phyloP scores from a whole-genome alignment of 2,888 invertebrate genomes.

The Cosmopolites sordidus region DNA sequence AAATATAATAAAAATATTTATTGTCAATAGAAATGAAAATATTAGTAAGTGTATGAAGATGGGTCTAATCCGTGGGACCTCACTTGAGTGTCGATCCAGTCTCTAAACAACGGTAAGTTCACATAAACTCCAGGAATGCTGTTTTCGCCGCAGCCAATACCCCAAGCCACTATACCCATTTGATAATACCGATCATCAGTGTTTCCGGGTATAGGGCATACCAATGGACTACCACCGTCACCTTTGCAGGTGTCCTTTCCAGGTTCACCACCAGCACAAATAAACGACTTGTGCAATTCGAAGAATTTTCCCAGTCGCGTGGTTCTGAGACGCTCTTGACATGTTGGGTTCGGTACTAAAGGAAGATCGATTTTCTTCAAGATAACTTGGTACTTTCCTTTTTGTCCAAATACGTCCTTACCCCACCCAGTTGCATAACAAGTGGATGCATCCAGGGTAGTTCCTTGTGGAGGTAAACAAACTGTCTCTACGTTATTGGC shows the following conservation, averaged over 20 bases:
- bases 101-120: constrained; percentile 56
- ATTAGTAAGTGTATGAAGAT: constrained; percentile 20
- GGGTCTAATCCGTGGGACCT: constrained; percentile 19
- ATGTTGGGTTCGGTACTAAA: constrained; percentile 57
- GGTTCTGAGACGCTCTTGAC: constrained; percentile 55
- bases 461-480: constrained; percentile 39
- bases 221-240: constrained; percentile 56
- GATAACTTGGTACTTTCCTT: constrained; percentile 62
- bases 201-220: constrained; percentile 56
- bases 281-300: constrained; percentile 63
- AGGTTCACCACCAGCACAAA: constrained; percentile 66
- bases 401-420: constrained; percentile 42
- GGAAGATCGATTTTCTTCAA: constrained; percentile 68
- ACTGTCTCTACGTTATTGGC: constrained; percentile 37
- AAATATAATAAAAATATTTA: not conserved
- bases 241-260: constrained; percentile 66
- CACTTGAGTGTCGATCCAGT: constrained; percentile 31
- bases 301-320: constrained; percentile 67
- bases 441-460: constrained; percentile 23
- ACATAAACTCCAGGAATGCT: constrained; percentile 72
- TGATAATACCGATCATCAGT: constrained; percentile 63
- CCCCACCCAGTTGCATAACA: constrained; percentile 44
- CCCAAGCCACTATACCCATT: constrained; percentile 76
- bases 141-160: constrained; percentile 69
- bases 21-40: not conserved